Base-by-base conservation (phyloP, 2,113 vertebrate species). In the Actenoides hombroni region DNA sequence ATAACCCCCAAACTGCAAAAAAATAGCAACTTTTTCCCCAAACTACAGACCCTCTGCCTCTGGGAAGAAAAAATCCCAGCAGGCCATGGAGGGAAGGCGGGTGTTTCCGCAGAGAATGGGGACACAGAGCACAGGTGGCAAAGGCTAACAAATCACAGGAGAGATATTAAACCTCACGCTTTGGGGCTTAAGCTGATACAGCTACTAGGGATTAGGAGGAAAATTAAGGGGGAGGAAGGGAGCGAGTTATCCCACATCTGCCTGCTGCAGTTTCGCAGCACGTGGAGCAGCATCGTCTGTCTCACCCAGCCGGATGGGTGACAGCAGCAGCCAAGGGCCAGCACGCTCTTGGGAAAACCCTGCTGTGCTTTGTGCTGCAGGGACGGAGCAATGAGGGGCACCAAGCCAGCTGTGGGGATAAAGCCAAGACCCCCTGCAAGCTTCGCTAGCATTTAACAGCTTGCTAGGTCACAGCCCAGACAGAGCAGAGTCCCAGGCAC, bases 181-280 rank as follows among this genome's bases (percentile, higher is more conserved):
- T 86, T 2, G 9, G 71, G 65, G 92, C 83, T 97, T 96, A 96
- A 92, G 24, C 80, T 88, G 88, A 96, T 64, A 95, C 3, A 91
- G 92, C 88, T 94, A 94, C 60, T 39, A 82, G 80, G 77, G 95
- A 96, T 96, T 95, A 96, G 80, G 69, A 82, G 56, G 39, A 92
- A 93, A 95, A 82, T 75, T 56, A 84, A 73, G 80, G 33, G 67
- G 40, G 51, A 18, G n/a, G 73, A 71, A 67, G 71, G 31, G 60
- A 74, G 28, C 0, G 7, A 90, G 37, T 82, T 93, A 88, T 86
- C 65, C 86, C 73, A 68, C 80, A 94, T 86, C 92, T 93, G 94
- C 64, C 88, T 78, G 60, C 90, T 60, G 57, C 23, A 15, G 71
- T 28, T 33, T 78, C 12, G 0, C 4, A 46, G 68, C 54, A 53